A percentile compares a stretch with the other conserved stretches of the same genome.
phyloP scores from a whole-genome alignment of 2,797 vertebrate genomes.

The Labeo calbasu region DNA sequence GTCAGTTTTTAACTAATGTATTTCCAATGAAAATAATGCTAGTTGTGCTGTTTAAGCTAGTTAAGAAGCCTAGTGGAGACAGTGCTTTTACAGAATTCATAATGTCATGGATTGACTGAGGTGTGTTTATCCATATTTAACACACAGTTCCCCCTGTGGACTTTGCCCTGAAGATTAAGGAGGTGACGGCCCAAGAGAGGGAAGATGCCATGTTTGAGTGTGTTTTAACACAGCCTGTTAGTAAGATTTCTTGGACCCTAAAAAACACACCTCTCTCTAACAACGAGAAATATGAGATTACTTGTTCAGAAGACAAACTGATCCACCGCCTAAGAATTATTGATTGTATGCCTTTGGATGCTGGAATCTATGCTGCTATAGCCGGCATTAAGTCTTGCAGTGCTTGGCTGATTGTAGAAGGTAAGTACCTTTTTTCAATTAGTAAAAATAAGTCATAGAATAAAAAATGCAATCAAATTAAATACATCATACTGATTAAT shows the following conservation, averaged over 20 bases:
- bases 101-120: constrained; percentile 10
- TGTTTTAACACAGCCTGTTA: constrained; percentile 76
- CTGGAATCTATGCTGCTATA: constrained; percentile 84
- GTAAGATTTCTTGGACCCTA: constrained; percentile 79
- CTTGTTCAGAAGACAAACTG: constrained; percentile 83
- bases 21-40: neutral
- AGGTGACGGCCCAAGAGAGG: constrained; percentile 79
- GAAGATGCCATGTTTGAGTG: constrained; percentile 83
- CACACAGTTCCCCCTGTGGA: constrained; percentile 73
- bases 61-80: neutral
- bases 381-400: constrained; percentile 84
- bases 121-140: constrained; percentile 29
- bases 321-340: constrained; percentile 83
- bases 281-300: constrained; percentile 79
- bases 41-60: neutral
- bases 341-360: constrained; percentile 78
- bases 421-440: constrained; percentile 69
- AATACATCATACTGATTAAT: neutral
- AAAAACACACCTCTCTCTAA: constrained; percentile 72
- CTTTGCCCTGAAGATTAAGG: constrained; percentile 80
- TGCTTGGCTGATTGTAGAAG: constrained; percentile 87
- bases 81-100: neutral
- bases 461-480: neutral
- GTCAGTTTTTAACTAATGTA: neutral
- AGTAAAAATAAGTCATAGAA: neutral